Evolutionary conservation across 1,140 invertebrate genomes (phyloP), one percentile per base, ranked within the genome.

Genomic region (Metaphire vulgaris): DNA sequence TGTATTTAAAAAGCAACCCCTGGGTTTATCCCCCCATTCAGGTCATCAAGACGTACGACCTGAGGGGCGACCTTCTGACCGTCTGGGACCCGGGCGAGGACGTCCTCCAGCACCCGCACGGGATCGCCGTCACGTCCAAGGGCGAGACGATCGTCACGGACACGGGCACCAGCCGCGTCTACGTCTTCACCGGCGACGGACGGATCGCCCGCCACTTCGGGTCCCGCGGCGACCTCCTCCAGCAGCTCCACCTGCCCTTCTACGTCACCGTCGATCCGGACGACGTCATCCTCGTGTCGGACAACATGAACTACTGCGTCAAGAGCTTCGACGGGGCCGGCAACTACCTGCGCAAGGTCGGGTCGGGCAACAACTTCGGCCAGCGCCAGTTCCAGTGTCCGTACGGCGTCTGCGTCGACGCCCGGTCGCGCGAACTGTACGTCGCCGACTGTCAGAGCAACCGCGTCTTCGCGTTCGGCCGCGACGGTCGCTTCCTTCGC

Each of bases 301-400:
- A 76, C 33, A 76, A 76, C 26, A 69, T 76, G 74, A 76, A 76
- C 31, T 76, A 72, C 26, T 76, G 66, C 66, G 74, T 76, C 26
- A 76, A 76, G 68, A 70, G 72, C n/a, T 76, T 76, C 2, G 68
- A 69, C 32, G 1, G 16, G 14, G 29, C 1, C 1, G 74, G 74
- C 29, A 69, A 34, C 41, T 70, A 41, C 16, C 6, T 76, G 26
- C 2, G 26, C 0, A 34, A 31, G 29, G 70, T 76, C 14, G 74
- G 74, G n/a, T 30, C 31, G 1, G 74, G 68, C 15, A 69, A 70
- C 1, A 15, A 1, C 21, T 69, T 41, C 33, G 68, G 68, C 12
- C 30, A 32, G n/a, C 21, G 68, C 1, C 66, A 71, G 33, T 70
- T 76, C 32, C 56, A 69, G n/a, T 68, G 74, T 76, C 74, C 74